A percentile compares a stretch with the other conserved stretches of the same genome.
phyloP scores from a whole-genome alignment of 2,797 vertebrate species.

The Chaenodraco wilsoni region DNA sequence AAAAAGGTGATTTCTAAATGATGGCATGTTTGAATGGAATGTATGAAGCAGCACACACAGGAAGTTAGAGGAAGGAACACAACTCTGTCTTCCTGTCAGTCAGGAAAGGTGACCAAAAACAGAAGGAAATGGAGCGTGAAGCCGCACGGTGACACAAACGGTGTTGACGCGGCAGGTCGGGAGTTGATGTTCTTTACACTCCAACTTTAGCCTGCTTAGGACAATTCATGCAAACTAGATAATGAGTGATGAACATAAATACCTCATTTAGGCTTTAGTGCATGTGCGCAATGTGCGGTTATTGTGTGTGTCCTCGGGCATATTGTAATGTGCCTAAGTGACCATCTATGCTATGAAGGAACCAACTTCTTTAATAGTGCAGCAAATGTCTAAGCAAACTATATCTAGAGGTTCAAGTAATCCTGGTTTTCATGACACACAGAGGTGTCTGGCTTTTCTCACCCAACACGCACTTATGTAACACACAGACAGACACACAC shows the following conservation, averaged over 20 bases:
- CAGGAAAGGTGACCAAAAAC: slow-evolving; percentile 7
- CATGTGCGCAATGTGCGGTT: slow-evolving; percentile 53
- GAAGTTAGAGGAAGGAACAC: slow-evolving; percentile 45
- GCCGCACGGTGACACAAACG: slow-evolving; percentile 63
- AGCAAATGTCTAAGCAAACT: slow-evolving; percentile 53
- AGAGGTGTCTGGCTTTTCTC: slow-evolving; percentile 34
- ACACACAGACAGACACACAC: slow-evolving; percentile 21
- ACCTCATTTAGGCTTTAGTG: slow-evolving; percentile 69
- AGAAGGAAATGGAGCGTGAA: slow-evolving; percentile 4
- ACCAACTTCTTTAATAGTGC: slow-evolving; percentile 63
- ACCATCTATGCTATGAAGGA: slow-evolving; percentile 39
- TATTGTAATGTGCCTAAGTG: slow-evolving; percentile 48
- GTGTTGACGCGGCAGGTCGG: slow-evolving; percentile 34
- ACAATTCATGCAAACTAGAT: slow-evolving; percentile 47
- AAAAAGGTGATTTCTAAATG: slow-evolving; percentile 61
- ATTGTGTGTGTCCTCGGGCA: slow-evolving; percentile 42
- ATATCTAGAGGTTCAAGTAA: slow-evolving; percentile 66
- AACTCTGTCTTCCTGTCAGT: slow-evolving; percentile 13
- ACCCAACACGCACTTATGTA: slow-evolving; percentile 28
- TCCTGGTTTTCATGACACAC: slow-evolving; percentile 56
- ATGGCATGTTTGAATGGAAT: slow-evolving; percentile 81
- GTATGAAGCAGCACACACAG: slow-evolving; percentile 67
- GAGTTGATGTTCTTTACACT: slow-evolving; percentile 38
- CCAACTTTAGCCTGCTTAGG: slow-evolving; percentile 30
- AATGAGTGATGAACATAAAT: slow-evolving; percentile 52